Base-by-base conservation (phyloP, 2,888 invertebrate genomes). In the Pherbina coryleti region DNA sequence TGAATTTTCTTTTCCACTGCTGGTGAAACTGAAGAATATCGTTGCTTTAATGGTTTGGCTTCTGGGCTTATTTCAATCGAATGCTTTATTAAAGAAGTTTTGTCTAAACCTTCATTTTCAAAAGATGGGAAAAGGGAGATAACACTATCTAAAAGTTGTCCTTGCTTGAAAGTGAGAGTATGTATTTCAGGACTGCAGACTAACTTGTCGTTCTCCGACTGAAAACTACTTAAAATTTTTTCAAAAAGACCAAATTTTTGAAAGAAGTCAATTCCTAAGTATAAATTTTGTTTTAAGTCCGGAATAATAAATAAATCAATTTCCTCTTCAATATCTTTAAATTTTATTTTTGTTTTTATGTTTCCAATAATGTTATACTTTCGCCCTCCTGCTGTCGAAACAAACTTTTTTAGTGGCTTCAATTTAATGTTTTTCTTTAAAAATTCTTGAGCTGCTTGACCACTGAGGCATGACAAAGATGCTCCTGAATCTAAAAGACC, bases 1-100 rank as follows among this genome's bases (percentile, higher is more conserved):
- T n/a, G n/a, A n/a, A n/a, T n/a, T n/a, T n/a, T n/a, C n/a, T n/a
- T n/a, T n/a, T n/a, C n/a, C n/a, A n/a, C n/a, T n/a, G n/a, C n/a
- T n/a, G n/a, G n/a, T n/a, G n/a, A n/a, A n/a, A n/a, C n/a, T n/a
- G n/a, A n/a, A n/a, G n/a, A n/a, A n/a, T n/a, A n/a, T n/a, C n/a
- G n/a, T n/a, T n/a, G n/a, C n/a, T n/a, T n/a, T n/a, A n/a, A n/a
- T n/a, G n/a, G n/a, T 37, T 67, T 73, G 11, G 62, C 17, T n/a
- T 76, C 57, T 5, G n/a, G 51, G 17, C 66, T 77, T 5, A 79
- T 67, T 72, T 81, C 79, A 51, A 82, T 82, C 4, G 25, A 9
- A 55, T 81, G 82, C 31, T 77, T 64, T n/a, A 78, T 64, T n/a
- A 78, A 28, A 34, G 28, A 25, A 7, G 80, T 82, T 75, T 64